Evolutionary conservation across 2,888 invertebrate species (phyloP).

Genomic region (Adelognathus sp.): DNA sequence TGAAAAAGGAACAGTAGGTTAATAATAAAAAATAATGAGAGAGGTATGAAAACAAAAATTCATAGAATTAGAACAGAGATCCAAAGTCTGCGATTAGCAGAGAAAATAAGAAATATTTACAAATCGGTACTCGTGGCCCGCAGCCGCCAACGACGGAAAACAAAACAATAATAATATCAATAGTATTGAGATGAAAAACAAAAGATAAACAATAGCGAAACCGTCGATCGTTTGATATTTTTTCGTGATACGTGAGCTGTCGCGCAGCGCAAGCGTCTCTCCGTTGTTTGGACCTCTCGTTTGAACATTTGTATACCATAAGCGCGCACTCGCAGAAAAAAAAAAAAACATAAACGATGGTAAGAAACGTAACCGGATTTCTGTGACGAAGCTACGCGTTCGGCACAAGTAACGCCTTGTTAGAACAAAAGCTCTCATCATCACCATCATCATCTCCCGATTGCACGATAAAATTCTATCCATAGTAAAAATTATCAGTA

Average conservation of each 20-base stretch:
- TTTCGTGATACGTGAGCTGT: not conserved
- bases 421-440: constrained; percentile 49
- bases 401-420: constrained; percentile 6
- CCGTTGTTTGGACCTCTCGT: constrained; percentile 39
- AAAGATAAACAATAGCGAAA: constrained; percentile 31
- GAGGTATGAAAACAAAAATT: constrained; percentile 7
- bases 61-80: constrained; percentile 13
- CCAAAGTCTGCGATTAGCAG: constrained; percentile 39
- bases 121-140: constrained; percentile 29
- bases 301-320: constrained; percentile 28
- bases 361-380: not conserved
- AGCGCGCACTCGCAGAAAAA: constrained; percentile 6
- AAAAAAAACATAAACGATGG: not conserved
- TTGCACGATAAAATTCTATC: constrained; percentile 66
- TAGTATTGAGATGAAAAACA: constrained; percentile 21
- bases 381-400: not conserved
- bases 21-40: not conserved
- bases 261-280: not conserved
- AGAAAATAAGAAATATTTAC: constrained; percentile 53
- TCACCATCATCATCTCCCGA: constrained; percentile 53
- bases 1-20: too few relatives aligned
- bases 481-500: constrained; percentile 71
- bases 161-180: constrained; percentile 12
- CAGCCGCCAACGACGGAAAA: not conserved
- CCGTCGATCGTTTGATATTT: constrained; percentile 20